A percentile compares a stretch with the other conserved stretches of the same genome.
Evolutionary conservation across 2,113 vertebrate genomes (phyloP).

Genomic region (Todiramphus saurophagus): DNA sequence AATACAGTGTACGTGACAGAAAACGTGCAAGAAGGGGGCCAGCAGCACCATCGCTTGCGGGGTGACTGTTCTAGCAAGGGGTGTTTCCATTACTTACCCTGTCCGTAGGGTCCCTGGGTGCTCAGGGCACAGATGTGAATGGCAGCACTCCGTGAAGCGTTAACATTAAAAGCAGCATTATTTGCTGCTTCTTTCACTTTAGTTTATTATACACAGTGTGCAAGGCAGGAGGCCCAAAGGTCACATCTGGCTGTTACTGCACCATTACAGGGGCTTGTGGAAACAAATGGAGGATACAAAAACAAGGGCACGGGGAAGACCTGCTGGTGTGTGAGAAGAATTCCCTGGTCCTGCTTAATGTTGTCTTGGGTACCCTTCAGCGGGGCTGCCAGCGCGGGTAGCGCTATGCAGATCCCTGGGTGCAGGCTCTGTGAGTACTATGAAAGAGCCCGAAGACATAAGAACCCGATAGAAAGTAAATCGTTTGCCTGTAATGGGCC

Average conservation of each 20-base stretch:
- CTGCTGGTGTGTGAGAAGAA: not conserved
- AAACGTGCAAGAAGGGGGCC: not conserved
- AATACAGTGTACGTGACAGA: not conserved
- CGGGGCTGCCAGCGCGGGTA: not conserved
- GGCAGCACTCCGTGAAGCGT: not conserved
- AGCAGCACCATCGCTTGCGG: not conserved
- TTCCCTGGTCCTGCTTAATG: not conserved
- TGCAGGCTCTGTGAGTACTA: not conserved
- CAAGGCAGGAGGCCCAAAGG: not conserved
- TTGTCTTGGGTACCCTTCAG: not conserved
- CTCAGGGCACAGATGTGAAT: no score
- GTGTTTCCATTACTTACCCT: not conserved
- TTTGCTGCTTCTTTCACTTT: not conserved
- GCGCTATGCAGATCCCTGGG: not conserved
- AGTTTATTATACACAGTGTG: not conserved
- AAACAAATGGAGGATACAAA: not conserved
- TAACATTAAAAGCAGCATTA: not conserved
- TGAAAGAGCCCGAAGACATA: not conserved
- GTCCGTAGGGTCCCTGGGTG: accelerated
- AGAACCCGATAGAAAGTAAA: conserved; percentile 5
- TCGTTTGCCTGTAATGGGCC: conserved; percentile 36
- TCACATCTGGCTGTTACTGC: not conserved
- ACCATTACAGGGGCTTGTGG: not conserved
- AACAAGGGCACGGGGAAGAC: not conserved
- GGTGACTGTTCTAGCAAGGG: not conserved